phyloP scores from a whole-genome alignment of 1,140 invertebrate species.

The Meteorus sp. region DNA sequence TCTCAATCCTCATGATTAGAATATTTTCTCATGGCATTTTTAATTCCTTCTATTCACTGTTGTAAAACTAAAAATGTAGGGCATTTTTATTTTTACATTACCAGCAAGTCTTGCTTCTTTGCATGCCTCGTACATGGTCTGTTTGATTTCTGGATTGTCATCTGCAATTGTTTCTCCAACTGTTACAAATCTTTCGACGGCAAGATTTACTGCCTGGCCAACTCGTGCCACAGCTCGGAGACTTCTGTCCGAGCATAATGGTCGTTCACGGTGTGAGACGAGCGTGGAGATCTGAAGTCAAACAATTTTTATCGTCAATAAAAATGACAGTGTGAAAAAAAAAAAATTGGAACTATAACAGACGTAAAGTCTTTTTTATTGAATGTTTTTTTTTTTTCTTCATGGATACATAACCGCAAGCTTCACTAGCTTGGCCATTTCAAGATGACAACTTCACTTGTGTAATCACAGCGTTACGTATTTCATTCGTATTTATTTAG shows the following conservation, averaged over 20 bases:
- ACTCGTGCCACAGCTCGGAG: slow-evolving; percentile 84
- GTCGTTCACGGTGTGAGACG: slow-evolving; percentile 66
- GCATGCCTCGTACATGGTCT: slow-evolving; percentile 97
- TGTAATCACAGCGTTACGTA: neutral
- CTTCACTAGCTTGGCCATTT: slow-evolving; percentile 18
- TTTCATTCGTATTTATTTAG: neutral
- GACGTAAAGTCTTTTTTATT: neutral
- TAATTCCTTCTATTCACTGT: too few relatives aligned
- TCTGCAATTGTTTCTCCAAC: slow-evolving; percentile 98
- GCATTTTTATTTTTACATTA: slow-evolving; percentile 50
- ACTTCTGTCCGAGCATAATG: slow-evolving; percentile 59
- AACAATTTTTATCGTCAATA: slow-evolving; percentile 19
- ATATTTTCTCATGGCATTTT: too few relatives aligned
- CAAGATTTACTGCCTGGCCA: slow-evolving; percentile 92
- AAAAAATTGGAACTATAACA: neutral
- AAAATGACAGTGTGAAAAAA: neutral
- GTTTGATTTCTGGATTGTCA: slow-evolving; percentile 94
- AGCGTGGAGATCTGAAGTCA: slow-evolving; percentile 85
- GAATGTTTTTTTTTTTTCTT: neutral
- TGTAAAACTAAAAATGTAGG: too few relatives aligned
- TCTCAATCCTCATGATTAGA: too few relatives aligned
- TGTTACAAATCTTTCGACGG: slow-evolving; percentile 95
- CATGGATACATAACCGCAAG: slow-evolving; percentile 17
- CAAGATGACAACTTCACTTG: neutral
- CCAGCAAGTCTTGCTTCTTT: slow-evolving; percentile 94